Conservation (phyloP, 2,888 invertebrate species). For the Cenopis cana region DNA sequence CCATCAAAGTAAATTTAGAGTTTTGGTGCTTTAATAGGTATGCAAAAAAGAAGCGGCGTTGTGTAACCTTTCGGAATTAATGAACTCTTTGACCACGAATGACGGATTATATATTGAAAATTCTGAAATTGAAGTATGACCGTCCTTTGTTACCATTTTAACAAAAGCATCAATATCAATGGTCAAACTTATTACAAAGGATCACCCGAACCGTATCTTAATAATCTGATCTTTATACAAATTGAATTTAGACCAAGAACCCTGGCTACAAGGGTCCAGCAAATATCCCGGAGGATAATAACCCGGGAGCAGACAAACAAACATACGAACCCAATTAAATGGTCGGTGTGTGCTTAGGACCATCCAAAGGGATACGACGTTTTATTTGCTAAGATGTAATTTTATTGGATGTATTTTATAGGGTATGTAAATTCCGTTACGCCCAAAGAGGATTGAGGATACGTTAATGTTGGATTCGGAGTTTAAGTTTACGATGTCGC, state of each 20-base stretch:
- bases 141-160: conserved; percentile 16
- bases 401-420: conserved; percentile 40
- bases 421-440: conserved; percentile 39
- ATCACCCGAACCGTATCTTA: conserved; percentile 21
- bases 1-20: too few species aligned
- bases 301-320: conserved; percentile 49
- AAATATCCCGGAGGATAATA: conserved; percentile 50
- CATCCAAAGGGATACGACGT: conserved; percentile 44
- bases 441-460: conserved; percentile 10
- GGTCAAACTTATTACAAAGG: neutral
- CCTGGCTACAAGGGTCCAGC: conserved; percentile 48
- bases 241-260: conserved; percentile 47
- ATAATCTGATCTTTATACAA: conserved; percentile 45
- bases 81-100: neutral
- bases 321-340: conserved; percentile 54
- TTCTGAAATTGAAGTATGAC: conserved; percentile 1
- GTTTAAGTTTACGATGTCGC: conserved; percentile 3
- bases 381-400: conserved; percentile 45
- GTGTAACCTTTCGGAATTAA: neutral
- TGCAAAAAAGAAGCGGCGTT: neutral
- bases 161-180: conserved; percentile 18
- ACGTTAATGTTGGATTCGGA: conserved; percentile 16
- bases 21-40: too few species aligned
- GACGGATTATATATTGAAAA: neutral
- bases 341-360: conserved; percentile 52